Evolutionary conservation across 1,140 invertebrate genomes (phyloP).

Genomic region (Tetramorium alpestre): DNA sequence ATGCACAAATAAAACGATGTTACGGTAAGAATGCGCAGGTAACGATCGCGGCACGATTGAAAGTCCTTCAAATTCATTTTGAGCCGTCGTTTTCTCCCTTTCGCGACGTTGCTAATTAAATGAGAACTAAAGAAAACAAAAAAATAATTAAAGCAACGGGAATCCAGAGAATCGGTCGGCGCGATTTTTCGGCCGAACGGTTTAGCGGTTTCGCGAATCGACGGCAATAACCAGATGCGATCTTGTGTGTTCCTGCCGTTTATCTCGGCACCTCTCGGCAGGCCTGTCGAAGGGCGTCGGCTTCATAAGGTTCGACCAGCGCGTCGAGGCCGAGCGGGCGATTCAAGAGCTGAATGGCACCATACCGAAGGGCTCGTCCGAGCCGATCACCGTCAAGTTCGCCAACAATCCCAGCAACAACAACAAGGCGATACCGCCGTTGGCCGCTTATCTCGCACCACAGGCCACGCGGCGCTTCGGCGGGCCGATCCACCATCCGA

Average conservation of each 20-base stretch:
- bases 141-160: background rate
- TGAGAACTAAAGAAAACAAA: background rate
- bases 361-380: conserved; percentile 97
- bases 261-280: conserved; percentile 79
- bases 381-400: conserved; percentile 99
- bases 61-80: background rate
- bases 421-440: conserved; percentile 95
- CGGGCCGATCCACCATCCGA: conserved; percentile 96
- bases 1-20: background rate
- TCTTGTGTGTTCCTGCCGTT: conserved; percentile 39
- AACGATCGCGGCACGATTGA: background rate
- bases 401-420: conserved; percentile 99
- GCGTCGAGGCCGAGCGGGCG: conserved; percentile 98
- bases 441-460: conserved; percentile 96
- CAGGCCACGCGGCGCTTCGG: conserved; percentile 93
- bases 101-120: background rate
- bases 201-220: background rate
- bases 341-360: conserved; percentile 99
- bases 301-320: conserved; percentile 99
- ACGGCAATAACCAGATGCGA: conserved; percentile 39
- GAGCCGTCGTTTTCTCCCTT: background rate
- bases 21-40: background rate
- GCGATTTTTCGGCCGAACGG: too few relatives aligned
- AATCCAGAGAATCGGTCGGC: background rate
- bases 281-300: conserved; percentile 99